phyloP scores from a whole-genome alignment of 2,797 vertebrate species.

The Micropoecilia bifurca region DNA sequence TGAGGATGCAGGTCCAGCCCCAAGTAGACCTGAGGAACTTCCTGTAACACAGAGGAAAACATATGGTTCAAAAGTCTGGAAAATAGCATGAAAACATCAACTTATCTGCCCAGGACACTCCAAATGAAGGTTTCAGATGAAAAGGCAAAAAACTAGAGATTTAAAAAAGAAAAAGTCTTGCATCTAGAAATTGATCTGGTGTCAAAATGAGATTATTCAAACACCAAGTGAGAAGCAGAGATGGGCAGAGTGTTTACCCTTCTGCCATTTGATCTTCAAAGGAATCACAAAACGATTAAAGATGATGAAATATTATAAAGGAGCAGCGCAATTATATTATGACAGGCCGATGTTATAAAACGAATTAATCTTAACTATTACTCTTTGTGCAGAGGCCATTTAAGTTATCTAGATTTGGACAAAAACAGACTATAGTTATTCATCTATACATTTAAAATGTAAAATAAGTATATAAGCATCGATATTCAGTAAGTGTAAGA shows the following conservation, averaged over 20 bases:
- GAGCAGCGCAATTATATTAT: background rate
- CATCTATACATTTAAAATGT: too few relatives aligned
- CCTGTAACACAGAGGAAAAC: slow-evolving; percentile 35
- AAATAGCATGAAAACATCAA: background rate
- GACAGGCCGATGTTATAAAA: background rate
- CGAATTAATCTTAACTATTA: background rate
- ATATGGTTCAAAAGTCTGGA: background rate
- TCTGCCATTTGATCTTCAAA: background rate
- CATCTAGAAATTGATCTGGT: background rate
- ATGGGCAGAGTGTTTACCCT: background rate
- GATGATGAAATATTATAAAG: background rate
- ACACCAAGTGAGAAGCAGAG: background rate
- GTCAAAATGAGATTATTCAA: background rate
- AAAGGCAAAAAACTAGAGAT: background rate
- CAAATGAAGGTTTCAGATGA: background rate
- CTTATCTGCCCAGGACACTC: background rate
- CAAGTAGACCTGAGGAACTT: slow-evolving; percentile 85
- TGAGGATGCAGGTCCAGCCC: slow-evolving; percentile 87
- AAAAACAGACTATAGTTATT: background rate
- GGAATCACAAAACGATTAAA: background rate
- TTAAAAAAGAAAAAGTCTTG: background rate
- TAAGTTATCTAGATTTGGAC: background rate
- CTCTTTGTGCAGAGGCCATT: background rate
- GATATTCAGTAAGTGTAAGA: too few relatives aligned
- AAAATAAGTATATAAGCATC: too few relatives aligned